These are phyloP conservation scores for Enteromius anoplus DNA, from an alignment of 2,797 vertebrate species.

Conservation along the genomic window DNA sequence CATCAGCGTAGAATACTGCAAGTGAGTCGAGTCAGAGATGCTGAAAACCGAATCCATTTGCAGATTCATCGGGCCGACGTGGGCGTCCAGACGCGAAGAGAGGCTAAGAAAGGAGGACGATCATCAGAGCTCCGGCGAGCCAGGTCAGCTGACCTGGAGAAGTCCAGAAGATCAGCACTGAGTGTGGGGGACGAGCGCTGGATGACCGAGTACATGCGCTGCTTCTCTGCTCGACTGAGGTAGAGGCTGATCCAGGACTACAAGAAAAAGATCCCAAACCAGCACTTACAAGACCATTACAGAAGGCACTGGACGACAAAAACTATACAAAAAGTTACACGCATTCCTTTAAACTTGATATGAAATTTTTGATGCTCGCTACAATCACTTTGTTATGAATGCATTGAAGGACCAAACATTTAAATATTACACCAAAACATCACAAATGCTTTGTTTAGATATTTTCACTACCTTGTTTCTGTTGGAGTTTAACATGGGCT, in stretches of 20 bases:
- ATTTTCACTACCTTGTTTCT: not conserved
- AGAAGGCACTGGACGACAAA: not conserved
- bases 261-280: conserved; percentile 44
- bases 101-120: conserved; percentile 76
- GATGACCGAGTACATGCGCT: conserved; percentile 96
- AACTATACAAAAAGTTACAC: not conserved
- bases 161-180: conserved; percentile 69
- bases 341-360: not conserved
- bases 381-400: conserved; percentile 29
- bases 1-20: not conserved
- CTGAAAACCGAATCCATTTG: not conserved
- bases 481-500: not conserved
- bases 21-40: not conserved
- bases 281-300: conserved; percentile 40
- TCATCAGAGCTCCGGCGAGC: conserved; percentile 78
- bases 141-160: conserved; percentile 83
- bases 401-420: conserved; percentile 20
- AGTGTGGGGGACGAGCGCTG: conserved; percentile 82
- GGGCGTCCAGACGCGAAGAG: conserved; percentile 80
- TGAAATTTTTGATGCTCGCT: not conserved
- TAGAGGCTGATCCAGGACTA: conserved; percentile 67
- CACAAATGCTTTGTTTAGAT: not conserved
- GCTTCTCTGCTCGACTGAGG: conserved; percentile 88
- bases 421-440: not conserved
- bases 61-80: conserved; percentile 83